phyloP scores from a whole-genome alignment of 2,797 vertebrate species.

The Hemibagrus guttatus region DNA sequence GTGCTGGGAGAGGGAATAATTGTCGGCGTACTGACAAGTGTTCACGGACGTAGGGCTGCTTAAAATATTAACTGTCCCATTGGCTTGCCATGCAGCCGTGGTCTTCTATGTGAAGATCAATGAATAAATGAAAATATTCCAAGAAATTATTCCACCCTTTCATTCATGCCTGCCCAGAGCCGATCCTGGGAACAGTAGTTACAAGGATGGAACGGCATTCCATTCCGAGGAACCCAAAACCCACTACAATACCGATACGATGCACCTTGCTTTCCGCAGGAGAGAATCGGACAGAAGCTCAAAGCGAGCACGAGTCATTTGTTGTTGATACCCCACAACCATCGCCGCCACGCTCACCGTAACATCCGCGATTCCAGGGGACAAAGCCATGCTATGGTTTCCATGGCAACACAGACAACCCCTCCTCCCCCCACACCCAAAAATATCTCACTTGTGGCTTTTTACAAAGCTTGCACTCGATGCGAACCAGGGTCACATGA shows the following conservation, averaged over 20 bases:
- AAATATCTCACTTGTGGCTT: constrained; percentile 39
- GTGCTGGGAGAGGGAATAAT: not conserved
- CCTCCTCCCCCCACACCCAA: not conserved
- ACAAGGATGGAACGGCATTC: not conserved
- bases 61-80: not conserved
- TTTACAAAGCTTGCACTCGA: constrained; percentile 46
- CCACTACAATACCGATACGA: not conserved
- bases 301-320: not conserved
- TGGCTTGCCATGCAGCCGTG: not conserved
- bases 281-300: constrained; percentile 8
- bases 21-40: not conserved
- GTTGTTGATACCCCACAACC: constrained; percentile 10
- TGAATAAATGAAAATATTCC: not conserved
- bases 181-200: not conserved
- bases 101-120: not conserved
- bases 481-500: constrained; percentile 59
- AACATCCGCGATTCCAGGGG: constrained; percentile 25
- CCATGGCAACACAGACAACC: constrained; percentile 41
- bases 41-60: not conserved
- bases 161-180: not conserved
- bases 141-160: not conserved
- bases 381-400: constrained; percentile 43
- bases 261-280: not conserved
- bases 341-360: constrained; percentile 25
- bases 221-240: not conserved